Evolutionary conservation across 2,113 vertebrate species (phyloP).

Genomic region (Synodontis membranacea): DNA sequence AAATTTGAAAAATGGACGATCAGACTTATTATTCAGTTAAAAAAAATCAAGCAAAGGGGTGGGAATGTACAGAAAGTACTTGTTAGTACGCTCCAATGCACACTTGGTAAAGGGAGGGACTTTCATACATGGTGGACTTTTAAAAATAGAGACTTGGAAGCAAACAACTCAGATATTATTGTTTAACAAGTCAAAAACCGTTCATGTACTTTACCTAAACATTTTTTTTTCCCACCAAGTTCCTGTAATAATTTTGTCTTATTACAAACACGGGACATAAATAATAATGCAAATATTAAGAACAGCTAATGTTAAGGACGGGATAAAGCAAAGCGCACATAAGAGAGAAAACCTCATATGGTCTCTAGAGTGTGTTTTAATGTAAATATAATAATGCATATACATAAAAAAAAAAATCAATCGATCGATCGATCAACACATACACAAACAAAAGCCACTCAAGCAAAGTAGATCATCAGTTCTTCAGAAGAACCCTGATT

Average conservation of each 20-base stretch:
- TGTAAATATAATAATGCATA: not conserved
- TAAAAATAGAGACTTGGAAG: too few species aligned
- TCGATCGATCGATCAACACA: not conserved
- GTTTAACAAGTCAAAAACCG: not conserved
- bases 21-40: too few species aligned
- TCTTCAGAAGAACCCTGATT: too few species aligned
- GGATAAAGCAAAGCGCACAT: not conserved
- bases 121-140: too few species aligned
- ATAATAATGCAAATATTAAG: not conserved
- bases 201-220: not conserved
- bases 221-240: not conserved
- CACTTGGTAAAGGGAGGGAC: too few species aligned
- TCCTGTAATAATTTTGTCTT: not conserved
- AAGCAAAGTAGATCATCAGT: not conserved
- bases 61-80: too few species aligned
- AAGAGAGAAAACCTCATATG: not conserved
- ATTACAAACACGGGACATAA: not conserved
- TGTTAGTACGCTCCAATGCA: too few species aligned
- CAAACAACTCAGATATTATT: too few species aligned
- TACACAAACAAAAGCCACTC: not conserved
- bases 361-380: not conserved
- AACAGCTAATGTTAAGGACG: too few species aligned
- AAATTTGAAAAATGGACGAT: too few species aligned
- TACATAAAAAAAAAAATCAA: not conserved
- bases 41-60: too few species aligned